Evolutionary conservation across 2,888 invertebrate species (phyloP).

Genomic region (Acronicta psi): DNA sequence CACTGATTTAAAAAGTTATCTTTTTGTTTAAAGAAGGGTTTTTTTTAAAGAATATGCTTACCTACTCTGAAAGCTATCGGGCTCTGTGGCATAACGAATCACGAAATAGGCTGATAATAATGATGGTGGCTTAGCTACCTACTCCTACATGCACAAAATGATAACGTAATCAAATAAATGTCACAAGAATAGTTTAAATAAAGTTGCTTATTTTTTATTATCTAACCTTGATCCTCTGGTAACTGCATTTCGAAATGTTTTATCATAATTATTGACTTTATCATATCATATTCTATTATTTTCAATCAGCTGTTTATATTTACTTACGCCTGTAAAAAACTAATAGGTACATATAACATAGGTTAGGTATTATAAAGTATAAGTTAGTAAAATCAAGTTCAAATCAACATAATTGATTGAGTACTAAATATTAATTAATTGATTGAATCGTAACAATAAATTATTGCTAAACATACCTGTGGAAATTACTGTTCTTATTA

Average conservation of each 20-base stretch:
- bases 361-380: no score
- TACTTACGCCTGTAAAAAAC: not conserved
- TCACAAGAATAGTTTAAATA: not conserved
- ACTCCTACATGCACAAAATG: no score
- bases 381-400: not conserved
- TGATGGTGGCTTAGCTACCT: no score
- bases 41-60: no score
- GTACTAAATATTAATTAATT: not conserved
- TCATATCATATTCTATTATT: not conserved
- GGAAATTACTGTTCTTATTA: constrained; percentile 1
- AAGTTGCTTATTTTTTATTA: constrained; percentile 16
- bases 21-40: no score
- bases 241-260: constrained; percentile 25
- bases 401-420: constrained; percentile 1
- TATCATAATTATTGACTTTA: constrained; percentile 16
- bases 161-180: no score
- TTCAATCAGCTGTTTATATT: constrained; percentile 4
- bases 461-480: constrained; percentile 6
- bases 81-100: no score
- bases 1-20: no score
- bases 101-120: no score
- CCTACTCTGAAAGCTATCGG: no score
- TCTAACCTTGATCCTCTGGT: constrained; percentile 39
- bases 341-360: no score
- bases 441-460: not conserved